Base-by-base conservation (phyloP, 1,140 invertebrate genomes). In the Listronotus bonariensis region DNA sequence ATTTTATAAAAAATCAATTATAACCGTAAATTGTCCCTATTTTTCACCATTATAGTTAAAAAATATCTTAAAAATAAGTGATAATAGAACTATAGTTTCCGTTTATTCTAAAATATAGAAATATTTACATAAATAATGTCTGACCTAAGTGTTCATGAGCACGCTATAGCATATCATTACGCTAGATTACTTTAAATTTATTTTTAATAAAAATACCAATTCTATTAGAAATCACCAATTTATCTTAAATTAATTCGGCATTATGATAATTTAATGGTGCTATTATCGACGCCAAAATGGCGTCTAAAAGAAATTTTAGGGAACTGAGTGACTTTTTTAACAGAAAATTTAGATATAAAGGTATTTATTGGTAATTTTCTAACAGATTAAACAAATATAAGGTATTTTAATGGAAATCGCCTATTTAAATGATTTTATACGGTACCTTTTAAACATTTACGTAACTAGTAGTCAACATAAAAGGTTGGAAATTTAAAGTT, bases 191-290 rank as follows among this genome's bases (percentile, higher is more conserved):
- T 46, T 20, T 20, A 46, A 46, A 46, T 46, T 46, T 46, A 46
- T 46, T 46, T 46, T 46, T 46, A 46, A 46, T 46, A 46, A 46
- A 46, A 46, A 46, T 46, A 46, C 43, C 43, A 17, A 46, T 10
- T 46, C 10, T 46, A 46, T 46, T 14, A 20, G 11, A 14, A 10
- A n/a, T 14, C n/a, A 14, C 15, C 15, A 20, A 17, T 46, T 46
- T 46, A 46, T 20, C 43, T 17, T 10, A 46, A 46, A 46, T 18
- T 46, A 18, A 46, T 18, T 46, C 20, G 15, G 11, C 15, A 15
- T 14, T 46, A 46, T 46, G 43, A 4, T 18, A 46, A 46, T 46
- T 46, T 46, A 18, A 46, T 46, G 43, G 15, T 4, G 15, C 20
- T 46, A 7, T 46, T 46, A 46, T 46, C 43, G 43, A 46, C 43